Percentiles rank a stretch among this genome's conserved stretches.
These are phyloP conservation scores for Nesometra sesokonis DNA, from an alignment of 35 echinoderm and acorn worm species.

Conservation along the genomic window DNA sequence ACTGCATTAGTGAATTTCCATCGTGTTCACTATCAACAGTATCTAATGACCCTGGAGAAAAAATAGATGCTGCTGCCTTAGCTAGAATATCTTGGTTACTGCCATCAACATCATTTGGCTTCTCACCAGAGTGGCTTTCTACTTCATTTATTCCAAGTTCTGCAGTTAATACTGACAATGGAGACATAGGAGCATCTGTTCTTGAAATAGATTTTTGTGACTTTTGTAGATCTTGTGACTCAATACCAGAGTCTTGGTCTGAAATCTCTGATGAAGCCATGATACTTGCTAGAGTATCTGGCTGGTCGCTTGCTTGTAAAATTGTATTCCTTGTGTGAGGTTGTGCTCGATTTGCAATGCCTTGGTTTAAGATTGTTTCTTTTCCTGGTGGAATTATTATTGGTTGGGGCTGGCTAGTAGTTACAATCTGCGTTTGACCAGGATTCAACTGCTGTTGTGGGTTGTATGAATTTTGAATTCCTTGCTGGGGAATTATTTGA, in stretches of 20 bases:
- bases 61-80: slow-evolving; percentile 63
- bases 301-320: background rate
- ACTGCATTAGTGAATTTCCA: background rate
- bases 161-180: background rate
- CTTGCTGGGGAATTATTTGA: background rate
- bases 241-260: background rate
- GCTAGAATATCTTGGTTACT: slow-evolving; percentile 44
- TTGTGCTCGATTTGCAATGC: background rate
- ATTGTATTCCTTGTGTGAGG: background rate
- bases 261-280: background rate
- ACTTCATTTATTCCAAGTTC: background rate
- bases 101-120: background rate
- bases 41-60: slow-evolving; percentile 27
- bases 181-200: background rate
- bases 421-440: background rate
- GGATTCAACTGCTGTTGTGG: background rate
- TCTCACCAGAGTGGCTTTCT: background rate
- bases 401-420: background rate
- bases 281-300: background rate
- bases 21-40: slow-evolving; percentile 10
- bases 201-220: background rate
- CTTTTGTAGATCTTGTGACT: background rate
- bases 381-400: background rate
- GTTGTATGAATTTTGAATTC: slow-evolving; percentile 17
- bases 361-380: background rate